These are phyloP conservation scores for Austrolebias charrua DNA, from an alignment of 2,797 vertebrate genomes.

Conservation along the genomic window DNA sequence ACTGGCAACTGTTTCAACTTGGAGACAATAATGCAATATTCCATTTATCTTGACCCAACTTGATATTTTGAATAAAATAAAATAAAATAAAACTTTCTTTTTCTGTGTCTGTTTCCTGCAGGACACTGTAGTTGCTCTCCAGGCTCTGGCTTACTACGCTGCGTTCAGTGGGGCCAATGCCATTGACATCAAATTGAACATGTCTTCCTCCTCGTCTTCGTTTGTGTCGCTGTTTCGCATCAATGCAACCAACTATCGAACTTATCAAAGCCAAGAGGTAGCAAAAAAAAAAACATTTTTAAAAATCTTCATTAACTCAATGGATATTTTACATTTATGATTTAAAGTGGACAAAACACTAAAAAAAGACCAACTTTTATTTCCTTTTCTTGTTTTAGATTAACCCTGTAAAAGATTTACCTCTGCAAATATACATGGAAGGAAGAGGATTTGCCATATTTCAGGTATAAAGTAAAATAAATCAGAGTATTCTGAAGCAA, in stretches of 20 bases:
- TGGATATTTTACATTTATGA: neutral
- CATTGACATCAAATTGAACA: conserved; percentile 70
- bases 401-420: conserved; percentile 58
- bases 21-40: too few relatives aligned
- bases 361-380: neutral
- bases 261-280: conserved; percentile 80
- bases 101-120: conserved; percentile 45
- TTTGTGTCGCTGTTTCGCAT: conserved; percentile 68
- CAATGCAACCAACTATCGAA: conserved; percentile 72
- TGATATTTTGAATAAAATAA: neutral
- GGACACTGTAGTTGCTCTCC: conserved; percentile 88
- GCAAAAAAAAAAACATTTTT: neutral
- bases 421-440: conserved; percentile 74
- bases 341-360: neutral
- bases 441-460: conserved; percentile 87
- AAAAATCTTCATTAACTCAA: neutral
- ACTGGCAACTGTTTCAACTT: too few relatives aligned
- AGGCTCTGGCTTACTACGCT: conserved; percentile 83
- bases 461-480: conserved; percentile 77
- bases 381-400: conserved; percentile 68
- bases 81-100: neutral
- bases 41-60: neutral
- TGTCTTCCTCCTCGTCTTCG: conserved; percentile 44
- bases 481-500: neutral
- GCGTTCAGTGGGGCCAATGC: conserved; percentile 71